Evolutionary conservation across 1,140 invertebrate genomes (phyloP), one percentile per base, ranked within the genome.

Genomic region (Dreissena rostriformis): DNA sequence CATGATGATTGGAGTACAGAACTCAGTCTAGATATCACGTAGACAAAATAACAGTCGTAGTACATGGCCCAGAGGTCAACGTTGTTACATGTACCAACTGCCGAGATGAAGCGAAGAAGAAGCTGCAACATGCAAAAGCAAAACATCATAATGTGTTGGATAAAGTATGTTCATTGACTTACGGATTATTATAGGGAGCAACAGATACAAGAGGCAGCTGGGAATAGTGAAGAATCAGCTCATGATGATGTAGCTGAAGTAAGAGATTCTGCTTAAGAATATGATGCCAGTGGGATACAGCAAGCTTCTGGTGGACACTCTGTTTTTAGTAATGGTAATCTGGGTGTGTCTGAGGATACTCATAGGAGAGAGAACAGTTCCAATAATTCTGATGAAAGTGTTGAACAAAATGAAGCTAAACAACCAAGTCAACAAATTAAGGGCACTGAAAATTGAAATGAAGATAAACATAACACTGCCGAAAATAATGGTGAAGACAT

Each of bases 131-230:
- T 89, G 94, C 96, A 82, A 96, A 95, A 90, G 97, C 97, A 0
- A 97, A n/a, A 98, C 94, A 95, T 98, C 15, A 95, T 96, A 0
- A 94, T 97, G 57, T 98, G 97, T 91, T 98, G 97, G 97, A 95
- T 96, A 0, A 98, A 98, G 92, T 98, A 98, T 93, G 97, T 96
- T 19, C 93, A 98, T 52, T 90, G 96, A 12, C 92, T 98, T 0
- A 92, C 98, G 88, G 95, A 95, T 49, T 94, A 94, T 12, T 98
- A 97, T 0, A 96, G 95, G 87, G 95, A 96, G 24, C 94, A 96
- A 61, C 93, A 98, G 2, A 55, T 97, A 49, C 22, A 51, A 68
- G 87, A 65, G 26, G 63, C 24, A 26, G 29, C 65, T 51, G 49
- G 51, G 22, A 39, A 39, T 39, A 8, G 39, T 39, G 39, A 39